Evolutionary conservation across 2,113 vertebrate genomes (phyloP), one percentile per base, ranked within the genome.

Genomic region (Dissostichus mawsoni): DNA sequence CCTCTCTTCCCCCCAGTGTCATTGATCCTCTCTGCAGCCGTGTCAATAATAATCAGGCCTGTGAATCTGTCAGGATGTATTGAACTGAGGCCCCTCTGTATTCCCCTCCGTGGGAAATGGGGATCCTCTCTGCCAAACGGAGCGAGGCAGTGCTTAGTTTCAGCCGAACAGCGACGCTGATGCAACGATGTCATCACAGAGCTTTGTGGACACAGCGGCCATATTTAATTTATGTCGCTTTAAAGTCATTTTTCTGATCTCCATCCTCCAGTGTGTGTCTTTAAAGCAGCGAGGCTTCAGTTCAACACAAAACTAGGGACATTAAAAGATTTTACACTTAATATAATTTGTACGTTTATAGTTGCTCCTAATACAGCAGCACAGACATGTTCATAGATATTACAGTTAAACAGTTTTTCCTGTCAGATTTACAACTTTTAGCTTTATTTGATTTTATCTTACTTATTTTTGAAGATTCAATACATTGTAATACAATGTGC

Each of bases 181-280:
- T 80, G 89, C 72, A 90, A 89, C 9, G 61, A 58, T 89, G 81
- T 86, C 87, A 61, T 84, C 87, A 29, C 29, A 86, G 52, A 57
- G 83, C 86, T 90, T 55, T 83, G 72, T 74, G 87, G 89, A 87
- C 87, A 62, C 84, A 51, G 84, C 53, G 62, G 84, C 77, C 84
- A 85, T 91, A 12, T 90, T 91, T 91, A 83, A 87, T 91, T 88
- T 58, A 90, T 84, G 82, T 80, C 18, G 8, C 84, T 84, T 58
- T 66, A 16, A 80, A 81, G 82, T 85, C 77, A 61, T 14, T 70
- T 73, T 79, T 84, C 81, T 78, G 53, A 85, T 89, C 59, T 59
- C 17, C 61, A 48, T 55, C 33, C 56, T 74, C 68, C 45, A 74
- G 83, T 76, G 74, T 71, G 82, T 80, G 73, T 74, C 71, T 41